phyloP scores from a whole-genome alignment of 2,797 vertebrate species.

The Sebastes aleutianus region DNA sequence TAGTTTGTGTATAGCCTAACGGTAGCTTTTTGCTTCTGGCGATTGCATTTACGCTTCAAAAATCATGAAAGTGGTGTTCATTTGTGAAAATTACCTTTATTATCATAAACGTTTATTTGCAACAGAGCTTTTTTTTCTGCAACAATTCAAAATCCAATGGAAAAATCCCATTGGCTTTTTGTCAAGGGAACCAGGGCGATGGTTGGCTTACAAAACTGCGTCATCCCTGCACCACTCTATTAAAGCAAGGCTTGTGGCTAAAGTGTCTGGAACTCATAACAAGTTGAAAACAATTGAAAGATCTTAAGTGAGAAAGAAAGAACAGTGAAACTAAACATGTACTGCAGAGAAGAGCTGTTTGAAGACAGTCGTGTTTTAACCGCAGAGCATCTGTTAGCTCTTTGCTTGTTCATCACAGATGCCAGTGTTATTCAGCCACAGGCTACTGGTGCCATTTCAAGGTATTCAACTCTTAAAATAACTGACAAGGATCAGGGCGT shows the following conservation, averaged over 20 bases:
- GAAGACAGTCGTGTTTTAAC: not conserved
- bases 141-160: not conserved
- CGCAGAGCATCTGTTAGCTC: not conserved
- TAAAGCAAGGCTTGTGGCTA: slow-evolving; percentile 1
- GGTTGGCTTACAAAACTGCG: not conserved
- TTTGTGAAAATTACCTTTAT: not conserved
- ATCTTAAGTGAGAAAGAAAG: not conserved
- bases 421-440: not conserved
- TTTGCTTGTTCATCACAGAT: slow-evolving; percentile 15
- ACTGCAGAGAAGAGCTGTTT: not conserved
- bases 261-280: not conserved
- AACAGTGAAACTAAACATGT: not conserved
- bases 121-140: not conserved
- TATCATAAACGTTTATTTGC: not conserved
- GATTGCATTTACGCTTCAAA: not conserved
- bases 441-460: slow-evolving; percentile 14
- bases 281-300: slow-evolving; percentile 1
- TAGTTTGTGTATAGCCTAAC: not conserved
- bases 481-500: not conserved
- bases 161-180: not conserved
- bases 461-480: slow-evolving; percentile 7
- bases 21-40: not conserved
- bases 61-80: not conserved
- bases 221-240: not conserved
- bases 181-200: not conserved